Evolutionary conservation across 2,888 invertebrate genomes (phyloP).

Genomic region (Dasypolia templi): DNA sequence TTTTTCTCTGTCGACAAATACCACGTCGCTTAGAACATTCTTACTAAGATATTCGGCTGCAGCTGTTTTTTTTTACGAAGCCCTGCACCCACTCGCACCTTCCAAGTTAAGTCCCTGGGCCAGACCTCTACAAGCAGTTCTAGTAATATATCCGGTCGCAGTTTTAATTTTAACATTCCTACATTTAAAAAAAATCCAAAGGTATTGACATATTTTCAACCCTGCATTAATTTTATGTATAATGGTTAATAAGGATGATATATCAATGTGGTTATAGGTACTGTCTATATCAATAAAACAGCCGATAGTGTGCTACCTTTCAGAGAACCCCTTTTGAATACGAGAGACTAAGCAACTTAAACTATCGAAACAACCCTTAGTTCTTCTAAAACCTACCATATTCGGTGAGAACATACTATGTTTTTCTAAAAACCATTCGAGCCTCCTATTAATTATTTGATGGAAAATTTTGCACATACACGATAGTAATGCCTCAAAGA

Average conservation of each 20-base stretch:
- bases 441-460: not conserved
- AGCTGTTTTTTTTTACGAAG: too few species aligned
- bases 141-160: not conserved
- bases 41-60: too few species aligned
- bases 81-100: too few species aligned
- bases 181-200: not conserved
- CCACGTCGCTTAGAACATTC: too few species aligned
- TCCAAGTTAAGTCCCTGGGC: too few species aligned
- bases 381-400: not conserved
- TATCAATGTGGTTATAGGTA: not conserved
- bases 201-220: not conserved
- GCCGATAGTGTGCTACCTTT: not conserved
- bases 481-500: too few species aligned
- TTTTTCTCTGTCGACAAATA: too few species aligned
- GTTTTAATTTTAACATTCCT: not conserved
- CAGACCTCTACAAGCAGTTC: conserved; percentile 1
- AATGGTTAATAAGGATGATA: not conserved
- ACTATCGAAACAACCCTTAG: not conserved
- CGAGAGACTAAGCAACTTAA: not conserved
- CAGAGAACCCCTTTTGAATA: not conserved
- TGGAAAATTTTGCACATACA: not conserved
- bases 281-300: not conserved
- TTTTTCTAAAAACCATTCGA: not conserved
- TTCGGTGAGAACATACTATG: not conserved
- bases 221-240: not conserved